Evolutionary conservation across 2,797 vertebrate genomes (phyloP).

Genomic region (Sternarchorhynchus goeldii): DNA sequence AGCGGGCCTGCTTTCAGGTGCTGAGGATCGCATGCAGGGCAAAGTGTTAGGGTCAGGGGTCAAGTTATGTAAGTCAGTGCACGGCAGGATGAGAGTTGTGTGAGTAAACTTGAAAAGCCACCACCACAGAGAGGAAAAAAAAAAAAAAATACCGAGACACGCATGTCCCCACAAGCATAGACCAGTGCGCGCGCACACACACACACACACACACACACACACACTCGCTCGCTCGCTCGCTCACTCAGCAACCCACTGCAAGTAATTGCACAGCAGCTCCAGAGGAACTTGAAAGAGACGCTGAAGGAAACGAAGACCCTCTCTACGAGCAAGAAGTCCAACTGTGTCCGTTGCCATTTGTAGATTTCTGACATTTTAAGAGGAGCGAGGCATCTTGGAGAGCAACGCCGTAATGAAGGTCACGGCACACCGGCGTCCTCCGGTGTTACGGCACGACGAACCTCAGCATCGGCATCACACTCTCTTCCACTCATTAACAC

Average conservation of each 20-base stretch:
- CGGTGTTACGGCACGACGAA: background rate
- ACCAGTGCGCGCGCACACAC: background rate
- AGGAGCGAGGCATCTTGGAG: background rate
- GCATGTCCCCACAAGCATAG: background rate
- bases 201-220: constrained; percentile 18
- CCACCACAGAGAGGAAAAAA: background rate
- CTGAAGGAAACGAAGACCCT: background rate
- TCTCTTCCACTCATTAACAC: background rate
- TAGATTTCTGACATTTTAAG: constrained; percentile 2
- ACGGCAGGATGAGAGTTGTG: background rate
- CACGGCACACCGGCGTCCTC: background rate
- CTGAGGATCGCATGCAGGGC: constrained; percentile 64
- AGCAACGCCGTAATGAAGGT: constrained; percentile 9
- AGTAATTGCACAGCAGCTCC: constrained; percentile 9
- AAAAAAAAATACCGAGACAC: background rate
- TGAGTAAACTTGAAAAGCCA: background rate
- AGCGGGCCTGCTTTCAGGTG: constrained; percentile 87
- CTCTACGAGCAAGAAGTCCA: background rate
- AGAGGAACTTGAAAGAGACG: background rate
- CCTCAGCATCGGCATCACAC: background rate
- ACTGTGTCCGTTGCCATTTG: background rate
- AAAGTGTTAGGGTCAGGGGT: background rate
- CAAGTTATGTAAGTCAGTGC: background rate
- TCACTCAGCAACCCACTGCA: constrained; percentile 1
- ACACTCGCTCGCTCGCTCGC: background rate